A percentile compares a stretch with the other conserved stretches of the same genome.
phyloP scores from a whole-genome alignment of 2,113 vertebrate genomes.

The Platichthys flesus region DNA sequence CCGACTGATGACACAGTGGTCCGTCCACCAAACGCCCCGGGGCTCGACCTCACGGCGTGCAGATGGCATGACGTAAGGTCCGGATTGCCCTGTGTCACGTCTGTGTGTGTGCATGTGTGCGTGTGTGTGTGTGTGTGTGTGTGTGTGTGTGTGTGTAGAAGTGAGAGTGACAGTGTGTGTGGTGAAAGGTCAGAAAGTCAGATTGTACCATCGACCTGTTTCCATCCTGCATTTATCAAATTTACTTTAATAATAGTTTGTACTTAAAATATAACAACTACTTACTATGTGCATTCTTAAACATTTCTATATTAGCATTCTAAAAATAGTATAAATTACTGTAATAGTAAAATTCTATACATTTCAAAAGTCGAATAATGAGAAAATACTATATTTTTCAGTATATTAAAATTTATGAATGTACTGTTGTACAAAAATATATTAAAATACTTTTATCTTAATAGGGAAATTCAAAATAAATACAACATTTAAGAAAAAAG shows the following conservation, averaged over 20 bases:
- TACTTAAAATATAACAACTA: too few species aligned
- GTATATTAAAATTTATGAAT: too few species aligned
- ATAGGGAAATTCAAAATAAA: too few species aligned
- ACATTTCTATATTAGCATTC: too few species aligned
- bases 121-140: not conserved
- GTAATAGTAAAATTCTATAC: not conserved
- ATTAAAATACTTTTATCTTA: too few species aligned
- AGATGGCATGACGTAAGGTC: constrained; percentile 64
- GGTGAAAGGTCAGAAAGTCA: constrained; percentile 26
- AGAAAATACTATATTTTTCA: not conserved
- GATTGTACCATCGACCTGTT: not conserved
- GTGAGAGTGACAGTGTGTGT: too few species aligned
- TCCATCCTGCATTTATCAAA: not conserved
- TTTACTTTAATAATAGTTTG: too few species aligned
- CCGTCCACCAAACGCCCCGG: constrained; percentile 28
- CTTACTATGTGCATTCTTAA: too few species aligned
- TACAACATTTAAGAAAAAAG: too few species aligned
- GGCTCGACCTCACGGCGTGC: constrained; percentile 46
- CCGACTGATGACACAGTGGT: constrained; percentile 69
- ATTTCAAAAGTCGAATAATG: not conserved
- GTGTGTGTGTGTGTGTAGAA: not conserved
- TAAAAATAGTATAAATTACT: too few species aligned
- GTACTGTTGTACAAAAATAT: too few species aligned
- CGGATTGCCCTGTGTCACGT: constrained; percentile 12
- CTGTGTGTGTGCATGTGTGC: not conserved